Evolutionary conservation across 2,113 vertebrate genomes (phyloP).

Genomic region (Channa maculata): DNA sequence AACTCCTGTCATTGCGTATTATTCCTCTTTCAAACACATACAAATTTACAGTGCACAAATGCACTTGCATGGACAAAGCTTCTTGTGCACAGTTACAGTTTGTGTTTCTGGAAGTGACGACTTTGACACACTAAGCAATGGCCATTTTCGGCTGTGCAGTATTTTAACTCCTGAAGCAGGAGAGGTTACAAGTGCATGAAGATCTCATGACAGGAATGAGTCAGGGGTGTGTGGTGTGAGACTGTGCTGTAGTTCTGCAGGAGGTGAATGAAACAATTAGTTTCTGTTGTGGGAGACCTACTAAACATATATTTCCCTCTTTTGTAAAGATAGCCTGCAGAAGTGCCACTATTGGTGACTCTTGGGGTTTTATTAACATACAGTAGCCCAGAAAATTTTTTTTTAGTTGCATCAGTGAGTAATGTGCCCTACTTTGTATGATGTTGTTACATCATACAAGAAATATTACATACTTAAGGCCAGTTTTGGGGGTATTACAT

Average conservation of each 20-base stretch:
- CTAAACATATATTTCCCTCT: constrained; percentile 63
- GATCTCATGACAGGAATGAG: constrained; percentile 55
- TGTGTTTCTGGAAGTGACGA: constrained; percentile 53
- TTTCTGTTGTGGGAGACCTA: constrained; percentile 48
- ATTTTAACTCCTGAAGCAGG: constrained; percentile 51
- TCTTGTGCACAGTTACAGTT: constrained; percentile 19
- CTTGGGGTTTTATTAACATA: constrained; percentile 51
- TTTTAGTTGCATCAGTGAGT: constrained; percentile 73
- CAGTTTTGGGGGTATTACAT: constrained; percentile 58
- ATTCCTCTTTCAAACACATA: constrained; percentile 40
- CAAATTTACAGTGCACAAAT: constrained; percentile 11
- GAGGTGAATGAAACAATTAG: constrained; percentile 68
- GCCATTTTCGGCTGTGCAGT: constrained; percentile 48
- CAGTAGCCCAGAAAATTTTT: constrained; percentile 60
- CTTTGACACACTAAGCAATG: constrained; percentile 47
- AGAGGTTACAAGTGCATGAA: constrained; percentile 63
- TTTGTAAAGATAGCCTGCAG: constrained; percentile 68
- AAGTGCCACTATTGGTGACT: constrained; percentile 61
- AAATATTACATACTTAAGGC: constrained; percentile 65
- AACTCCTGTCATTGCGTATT: constrained; percentile 73
- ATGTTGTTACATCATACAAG: constrained; percentile 71
- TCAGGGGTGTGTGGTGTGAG: constrained; percentile 50
- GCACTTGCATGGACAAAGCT: background rate
- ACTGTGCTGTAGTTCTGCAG: constrained; percentile 48
- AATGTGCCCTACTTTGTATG: constrained; percentile 68